These are phyloP conservation scores for Melanogrammus aeglefinus DNA, from an alignment of 2,797 vertebrate genomes.

Conservation along the genomic window DNA sequence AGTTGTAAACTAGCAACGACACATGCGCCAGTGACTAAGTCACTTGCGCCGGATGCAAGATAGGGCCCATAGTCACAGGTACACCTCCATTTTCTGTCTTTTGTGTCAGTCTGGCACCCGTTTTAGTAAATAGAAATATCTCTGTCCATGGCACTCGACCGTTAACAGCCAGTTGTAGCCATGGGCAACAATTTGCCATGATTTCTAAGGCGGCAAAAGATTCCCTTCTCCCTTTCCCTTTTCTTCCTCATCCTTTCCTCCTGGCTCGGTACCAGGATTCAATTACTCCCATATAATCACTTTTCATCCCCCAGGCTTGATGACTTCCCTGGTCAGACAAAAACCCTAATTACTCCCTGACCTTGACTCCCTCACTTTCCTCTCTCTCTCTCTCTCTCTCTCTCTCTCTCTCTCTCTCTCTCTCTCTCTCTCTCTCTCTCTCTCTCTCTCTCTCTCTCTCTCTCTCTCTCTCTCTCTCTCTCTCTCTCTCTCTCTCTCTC, in stretches of 20 bases:
- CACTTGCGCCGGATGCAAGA: too few relatives aligned
- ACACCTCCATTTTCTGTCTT: background rate
- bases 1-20: too few relatives aligned
- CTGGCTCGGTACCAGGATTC: slow-evolving; percentile 61
- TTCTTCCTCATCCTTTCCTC: slow-evolving; percentile 44
- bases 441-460: slow-evolving; percentile 14
- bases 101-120: background rate
- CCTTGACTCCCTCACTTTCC: slow-evolving; percentile 57
- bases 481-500: slow-evolving; percentile 20
- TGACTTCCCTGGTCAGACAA: slow-evolving; percentile 62
- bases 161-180: background rate
- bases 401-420: slow-evolving; percentile 14
- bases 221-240: background rate
- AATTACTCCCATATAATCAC: slow-evolving; percentile 75
- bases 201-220: slow-evolving; percentile 20
- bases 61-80: too few relatives aligned
- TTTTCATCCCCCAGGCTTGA: slow-evolving; percentile 73
- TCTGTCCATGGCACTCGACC: background rate
- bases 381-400: slow-evolving; percentile 13
- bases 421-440: slow-evolving; percentile 5
- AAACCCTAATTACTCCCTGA: slow-evolving; percentile 72
- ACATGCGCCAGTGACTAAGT: too few relatives aligned
- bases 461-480: slow-evolving; percentile 18
- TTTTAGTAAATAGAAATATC: slow-evolving; percentile 1
- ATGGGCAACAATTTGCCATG: slow-evolving; percentile 19